Evolutionary conservation across 2,797 vertebrate genomes (phyloP), one percentile per base, ranked within the genome.

Genomic region (Monodelphis domestica): DNA sequence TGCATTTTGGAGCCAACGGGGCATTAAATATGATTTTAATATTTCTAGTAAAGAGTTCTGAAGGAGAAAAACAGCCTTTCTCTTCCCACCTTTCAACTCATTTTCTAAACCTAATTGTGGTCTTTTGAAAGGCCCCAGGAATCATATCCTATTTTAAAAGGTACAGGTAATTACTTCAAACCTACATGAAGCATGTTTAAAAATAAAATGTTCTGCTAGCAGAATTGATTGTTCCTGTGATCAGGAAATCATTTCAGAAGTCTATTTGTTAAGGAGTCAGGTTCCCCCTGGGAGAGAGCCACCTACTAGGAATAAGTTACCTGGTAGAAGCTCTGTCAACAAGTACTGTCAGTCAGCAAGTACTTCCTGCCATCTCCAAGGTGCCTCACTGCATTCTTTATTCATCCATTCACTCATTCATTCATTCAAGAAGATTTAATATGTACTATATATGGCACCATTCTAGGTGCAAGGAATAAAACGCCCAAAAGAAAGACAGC

Each of bases 161-260:
- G 53, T 30, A 91, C 4, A 78, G 70, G 93, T 63, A 70, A 90
- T 93, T 63, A 95, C 88, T 45, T 93, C 78, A 93, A 17, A 70
- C 87, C 21, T 84, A 59, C 45, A 33, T n/a, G 78, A 96, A 95
- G 51, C 26, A 45, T 56, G 11, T 54, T 91, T 91, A 89, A 95
- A 94, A 96, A 92, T 59, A 55, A 92, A 95, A 89, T 52, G 87
- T 1, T 30, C 28, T 90, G 56, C 63, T 91, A 50, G 24, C 14
- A 45, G 55, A 92, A 91, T 63, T 95, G 50, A 88, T 88, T 21
- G 89, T 92, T 88, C 52, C 12, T 59, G 29, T 89, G 91, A 92
- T 89, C 88, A 96, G 88, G 89, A 30, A 95, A 95, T 38, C 92
- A 56, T 38, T 90, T 89, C 53, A 91, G 51, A 94, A 90, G 26